Evolutionary conservation across 2,113 vertebrate species (phyloP).

Genomic region (mouse (Mus musculus)): GRCm39 chr2:124865501-124866000

Average conservation of each 20-base stretch:
- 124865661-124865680: not conserved
- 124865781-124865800: not conserved
- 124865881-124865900: conserved; percentile 3
- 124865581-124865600: not conserved
- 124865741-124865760: fast-evolving
- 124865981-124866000: not conserved
- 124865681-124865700: not conserved
- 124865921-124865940: not conserved
- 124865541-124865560: not conserved
- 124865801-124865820: not conserved
- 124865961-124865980: not conserved
- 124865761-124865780: not conserved
- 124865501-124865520: not conserved
- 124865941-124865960: conserved; percentile 53
- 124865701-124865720: not conserved
- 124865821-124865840: not conserved
- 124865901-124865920: not conserved
- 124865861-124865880: not conserved
- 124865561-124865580: not conserved
- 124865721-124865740: not conserved
- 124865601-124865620: not conserved
- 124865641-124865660: fast-evolving
- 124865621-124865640: not conserved
- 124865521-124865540: not conserved
- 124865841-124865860: not conserved